These are phyloP conservation scores for Dryocosmus kuriphilus DNA, from an alignment of 2,888 invertebrate genomes.

Conservation along the genomic window DNA sequence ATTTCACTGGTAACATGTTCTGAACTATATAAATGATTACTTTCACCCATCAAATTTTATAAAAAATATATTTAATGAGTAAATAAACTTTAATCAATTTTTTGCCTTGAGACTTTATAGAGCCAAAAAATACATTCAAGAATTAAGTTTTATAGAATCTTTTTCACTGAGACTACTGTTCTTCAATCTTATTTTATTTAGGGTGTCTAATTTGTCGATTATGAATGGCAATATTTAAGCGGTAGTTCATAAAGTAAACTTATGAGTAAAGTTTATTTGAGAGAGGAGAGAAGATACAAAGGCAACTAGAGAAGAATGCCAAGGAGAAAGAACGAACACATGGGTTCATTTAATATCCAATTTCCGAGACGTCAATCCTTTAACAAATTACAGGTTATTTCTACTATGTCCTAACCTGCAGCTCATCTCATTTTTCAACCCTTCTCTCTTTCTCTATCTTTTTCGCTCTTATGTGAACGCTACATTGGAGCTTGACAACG, in stretches of 20 bases:
- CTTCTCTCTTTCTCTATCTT: constrained; percentile 45
- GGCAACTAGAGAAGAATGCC: constrained; percentile 28
- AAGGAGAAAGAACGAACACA: constrained; percentile 44
- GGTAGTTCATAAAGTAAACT: neutral
- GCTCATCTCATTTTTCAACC: constrained; percentile 63
- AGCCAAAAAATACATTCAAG: too few species aligned
- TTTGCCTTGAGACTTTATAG: too few species aligned
- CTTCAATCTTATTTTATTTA: too few species aligned
- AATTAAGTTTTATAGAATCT: too few species aligned
- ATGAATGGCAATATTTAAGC: too few species aligned
- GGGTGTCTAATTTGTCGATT: too few species aligned
- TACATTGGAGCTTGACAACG: constrained; percentile 41
- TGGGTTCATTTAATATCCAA: constrained; percentile 73
- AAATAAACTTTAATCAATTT: too few species aligned
- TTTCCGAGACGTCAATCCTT: constrained; percentile 73
- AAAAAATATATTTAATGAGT: too few species aligned
- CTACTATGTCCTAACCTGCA: constrained; percentile 55
- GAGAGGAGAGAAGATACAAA: neutral
- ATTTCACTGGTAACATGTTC: too few species aligned
- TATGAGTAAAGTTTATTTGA: neutral
- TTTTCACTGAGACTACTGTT: too few species aligned
- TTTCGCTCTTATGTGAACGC: constrained; percentile 43
- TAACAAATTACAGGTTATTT: constrained; percentile 71
- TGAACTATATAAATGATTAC: too few species aligned
- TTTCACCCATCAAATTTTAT: too few species aligned